phyloP scores from a whole-genome alignment of 2,888 invertebrate species.

The Anthrax anthrax region DNA sequence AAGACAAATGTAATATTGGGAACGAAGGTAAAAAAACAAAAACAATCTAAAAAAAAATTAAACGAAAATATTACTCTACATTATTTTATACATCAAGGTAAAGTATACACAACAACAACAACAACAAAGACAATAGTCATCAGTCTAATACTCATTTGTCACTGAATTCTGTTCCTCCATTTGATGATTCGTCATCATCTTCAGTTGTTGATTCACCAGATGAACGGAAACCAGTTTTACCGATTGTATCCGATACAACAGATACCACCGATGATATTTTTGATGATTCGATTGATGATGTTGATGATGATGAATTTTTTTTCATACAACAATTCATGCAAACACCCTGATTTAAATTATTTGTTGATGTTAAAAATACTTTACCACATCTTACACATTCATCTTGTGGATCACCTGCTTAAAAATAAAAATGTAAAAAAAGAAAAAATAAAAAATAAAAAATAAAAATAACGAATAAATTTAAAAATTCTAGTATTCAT shows the following conservation, averaged over 20 bases:
- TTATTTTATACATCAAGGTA: too few relatives aligned
- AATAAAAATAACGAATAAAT: slow-evolving; percentile 1
- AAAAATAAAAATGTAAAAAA: neutral
- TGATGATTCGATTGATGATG: too few relatives aligned
- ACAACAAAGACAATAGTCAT: too few relatives aligned
- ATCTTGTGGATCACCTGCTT: slow-evolving; percentile 43
- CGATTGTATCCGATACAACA: too few relatives aligned
- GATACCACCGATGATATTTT: too few relatives aligned
- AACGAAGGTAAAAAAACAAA: too few relatives aligned
- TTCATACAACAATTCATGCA: slow-evolving; percentile 31
- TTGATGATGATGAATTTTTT: slow-evolving; percentile 20
- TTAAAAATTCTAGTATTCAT: neutral
- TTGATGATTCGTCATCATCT: slow-evolving; percentile 25
- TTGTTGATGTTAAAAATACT: slow-evolving; percentile 33
- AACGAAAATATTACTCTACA: too few relatives aligned
- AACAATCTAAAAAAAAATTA: too few relatives aligned
- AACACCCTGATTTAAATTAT: slow-evolving; percentile 27
- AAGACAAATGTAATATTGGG: too few relatives aligned
- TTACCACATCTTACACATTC: slow-evolving; percentile 45
- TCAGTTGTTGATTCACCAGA: slow-evolving; percentile 26
- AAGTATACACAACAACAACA: too few relatives aligned
- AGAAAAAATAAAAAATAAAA: slow-evolving; percentile 3
- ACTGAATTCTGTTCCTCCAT: slow-evolving; percentile 26
- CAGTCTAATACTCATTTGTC: slow-evolving; percentile 16
- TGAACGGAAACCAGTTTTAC: slow-evolving; percentile 23